These are phyloP conservation scores for Heliocidaris erythrogramma DNA, from an alignment of 35 echinoderm and acorn worm species.

Conservation along the genomic window DNA sequence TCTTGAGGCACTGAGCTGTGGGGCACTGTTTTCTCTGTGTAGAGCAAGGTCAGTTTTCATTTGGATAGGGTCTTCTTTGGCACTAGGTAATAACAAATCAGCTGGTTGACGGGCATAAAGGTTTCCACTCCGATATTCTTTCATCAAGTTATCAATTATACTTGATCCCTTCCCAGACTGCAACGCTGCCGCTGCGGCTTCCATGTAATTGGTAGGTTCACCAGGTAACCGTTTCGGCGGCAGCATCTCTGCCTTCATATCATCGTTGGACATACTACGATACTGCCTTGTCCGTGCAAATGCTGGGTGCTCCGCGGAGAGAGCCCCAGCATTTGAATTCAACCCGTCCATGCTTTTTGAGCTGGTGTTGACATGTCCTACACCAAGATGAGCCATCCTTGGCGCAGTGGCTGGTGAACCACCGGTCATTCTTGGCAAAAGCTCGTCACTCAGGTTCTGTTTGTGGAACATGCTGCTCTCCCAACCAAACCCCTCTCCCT, in stretches of 20 bases:
- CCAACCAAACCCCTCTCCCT: background rate
- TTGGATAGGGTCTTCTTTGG: constrained; percentile 40
- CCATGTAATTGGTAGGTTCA: constrained; percentile 46
- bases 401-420: background rate
- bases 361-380: constrained; percentile 29
- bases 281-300: constrained; percentile 41
- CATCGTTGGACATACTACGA: constrained; percentile 34
- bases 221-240: background rate
- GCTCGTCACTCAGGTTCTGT: constrained; percentile 27
- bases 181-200: constrained; percentile 22
- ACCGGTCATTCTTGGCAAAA: background rate
- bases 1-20: background rate
- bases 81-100: constrained; percentile 38
- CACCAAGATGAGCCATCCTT: background rate
- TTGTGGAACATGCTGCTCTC: constrained; percentile 36
- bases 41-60: background rate
- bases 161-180: constrained; percentile 19
- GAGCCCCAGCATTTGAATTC: background rate
- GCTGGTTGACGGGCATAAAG: constrained; percentile 34
- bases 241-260: background rate
- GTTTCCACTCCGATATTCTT: constrained; percentile 38
- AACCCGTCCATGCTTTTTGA: constrained; percentile 41
- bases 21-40: constrained; percentile 33
- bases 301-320: background rate
- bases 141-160: constrained; percentile 42